These are phyloP conservation scores for Ditula angustiorana DNA, from an alignment of 2,888 invertebrate species.

Conservation along the genomic window DNA sequence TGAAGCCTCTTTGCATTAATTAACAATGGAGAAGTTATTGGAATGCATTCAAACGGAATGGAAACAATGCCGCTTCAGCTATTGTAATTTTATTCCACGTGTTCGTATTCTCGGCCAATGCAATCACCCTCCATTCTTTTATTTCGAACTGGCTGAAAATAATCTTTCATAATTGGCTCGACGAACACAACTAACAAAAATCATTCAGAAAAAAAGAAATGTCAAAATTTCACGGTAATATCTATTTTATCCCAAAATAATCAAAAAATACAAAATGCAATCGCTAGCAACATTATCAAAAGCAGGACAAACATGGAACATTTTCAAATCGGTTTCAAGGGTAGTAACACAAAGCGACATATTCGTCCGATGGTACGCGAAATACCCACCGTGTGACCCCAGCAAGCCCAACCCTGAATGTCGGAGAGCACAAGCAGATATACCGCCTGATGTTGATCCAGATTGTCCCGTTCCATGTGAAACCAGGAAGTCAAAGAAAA, in stretches of 20 bases:
- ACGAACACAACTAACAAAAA: slow-evolving; percentile 8
- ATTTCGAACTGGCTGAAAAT: background rate
- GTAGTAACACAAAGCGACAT: slow-evolving; percentile 31
- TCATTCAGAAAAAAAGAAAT: slow-evolving; percentile 38
- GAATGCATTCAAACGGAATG: slow-evolving; percentile 14
- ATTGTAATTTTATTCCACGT: background rate
- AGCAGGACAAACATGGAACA: background rate
- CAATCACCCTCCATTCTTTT: background rate
- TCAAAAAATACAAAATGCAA: slow-evolving; percentile 43
- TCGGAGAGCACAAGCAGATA: slow-evolving; percentile 66
- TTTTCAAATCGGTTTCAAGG: background rate
- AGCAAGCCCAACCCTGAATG: slow-evolving; percentile 51
- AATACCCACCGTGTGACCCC: slow-evolving; percentile 38
- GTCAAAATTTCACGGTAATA: slow-evolving; percentile 54
- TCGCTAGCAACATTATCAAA: slow-evolving; percentile 24
- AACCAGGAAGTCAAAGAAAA: slow-evolving; percentile 56
- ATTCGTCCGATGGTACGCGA: slow-evolving; percentile 55
- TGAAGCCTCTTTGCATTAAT: slow-evolving; percentile 41
- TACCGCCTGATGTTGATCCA: slow-evolving; percentile 59
- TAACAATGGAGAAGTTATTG: slow-evolving; percentile 23
- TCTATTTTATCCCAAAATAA: slow-evolving; percentile 44
- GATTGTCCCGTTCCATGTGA: slow-evolving; percentile 62
- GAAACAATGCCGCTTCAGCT: slow-evolving; percentile 5
- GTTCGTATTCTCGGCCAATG: background rate
- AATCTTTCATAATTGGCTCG: background rate